These are phyloP conservation scores for Hystrix brachyura DNA, from an alignment of 2,113 vertebrate genomes.

Conservation along the genomic window DNA sequence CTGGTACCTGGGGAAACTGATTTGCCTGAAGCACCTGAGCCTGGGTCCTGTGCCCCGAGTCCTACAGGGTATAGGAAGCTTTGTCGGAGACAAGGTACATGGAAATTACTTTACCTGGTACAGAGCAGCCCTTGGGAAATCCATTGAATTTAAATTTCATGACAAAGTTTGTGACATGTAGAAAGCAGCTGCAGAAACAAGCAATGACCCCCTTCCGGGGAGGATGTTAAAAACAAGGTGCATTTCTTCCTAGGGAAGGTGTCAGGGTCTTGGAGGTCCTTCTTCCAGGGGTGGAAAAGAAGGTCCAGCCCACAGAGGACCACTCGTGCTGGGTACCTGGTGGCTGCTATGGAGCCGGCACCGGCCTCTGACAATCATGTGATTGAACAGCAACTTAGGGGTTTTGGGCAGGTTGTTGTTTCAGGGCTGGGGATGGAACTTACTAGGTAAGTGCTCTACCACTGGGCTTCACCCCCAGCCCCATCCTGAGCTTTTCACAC, in stretches of 20 bases:
- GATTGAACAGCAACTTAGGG: neutral
- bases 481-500: neutral
- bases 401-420: neutral
- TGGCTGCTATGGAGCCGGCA: neutral
- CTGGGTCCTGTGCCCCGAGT: neutral
- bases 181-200: neutral
- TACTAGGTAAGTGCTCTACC: neutral
- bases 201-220: neutral
- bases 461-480: neutral
- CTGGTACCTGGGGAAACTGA: neutral
- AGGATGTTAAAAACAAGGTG: neutral
- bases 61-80: neutral
- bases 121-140: neutral
- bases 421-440: neutral
- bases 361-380: neutral
- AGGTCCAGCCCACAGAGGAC: fast-evolving
- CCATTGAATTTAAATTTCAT: neutral
- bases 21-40: neutral
- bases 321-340: neutral
- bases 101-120: neutral
- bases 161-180: neutral
- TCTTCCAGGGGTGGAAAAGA: neutral
- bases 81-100: neutral
- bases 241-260: neutral
- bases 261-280: neutral